phyloP scores from a whole-genome alignment of 2,113 vertebrate genomes.

The Candoia aspera region DNA sequence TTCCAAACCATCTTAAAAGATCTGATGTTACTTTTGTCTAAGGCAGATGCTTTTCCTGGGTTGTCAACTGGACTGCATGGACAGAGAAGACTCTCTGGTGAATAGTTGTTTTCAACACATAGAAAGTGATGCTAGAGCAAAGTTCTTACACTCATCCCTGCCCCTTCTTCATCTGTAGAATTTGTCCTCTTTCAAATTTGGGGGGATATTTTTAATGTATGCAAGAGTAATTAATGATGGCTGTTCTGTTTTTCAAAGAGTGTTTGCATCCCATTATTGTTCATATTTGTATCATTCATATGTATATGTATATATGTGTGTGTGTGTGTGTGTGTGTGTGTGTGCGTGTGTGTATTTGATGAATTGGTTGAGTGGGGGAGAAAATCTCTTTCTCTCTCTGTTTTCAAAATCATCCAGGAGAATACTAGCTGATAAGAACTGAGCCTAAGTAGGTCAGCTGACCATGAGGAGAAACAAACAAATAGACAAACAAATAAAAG shows the following conservation, averaged over 20 bases:
- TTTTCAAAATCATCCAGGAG: slow-evolving; percentile 5
- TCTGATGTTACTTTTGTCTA: background rate
- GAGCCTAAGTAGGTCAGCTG: slow-evolving; percentile 22
- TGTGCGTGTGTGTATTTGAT: too few species aligned
- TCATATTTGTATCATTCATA: background rate
- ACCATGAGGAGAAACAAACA: background rate
- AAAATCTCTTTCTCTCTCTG: background rate
- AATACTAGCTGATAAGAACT: slow-evolving; percentile 2
- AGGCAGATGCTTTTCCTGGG: background rate
- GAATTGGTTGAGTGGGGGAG: background rate
- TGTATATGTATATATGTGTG: too few species aligned
- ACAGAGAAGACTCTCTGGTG: background rate
- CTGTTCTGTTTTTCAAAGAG: background rate
- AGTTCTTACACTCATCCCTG: background rate
- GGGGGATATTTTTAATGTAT: background rate
- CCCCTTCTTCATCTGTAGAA: background rate
- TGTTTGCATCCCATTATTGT: background rate
- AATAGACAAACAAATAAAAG: background rate
- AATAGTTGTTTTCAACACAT: background rate
- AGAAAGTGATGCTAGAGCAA: background rate
- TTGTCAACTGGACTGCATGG: background rate
- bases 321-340: too few species aligned
- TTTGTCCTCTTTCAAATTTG: background rate
- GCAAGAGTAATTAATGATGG: slow-evolving; percentile 12
- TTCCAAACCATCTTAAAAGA: background rate